Evolutionary conservation across 2,113 vertebrate genomes (phyloP), one percentile per base, ranked within the genome.

Genomic region (Formicarius rufipectus): DNA sequence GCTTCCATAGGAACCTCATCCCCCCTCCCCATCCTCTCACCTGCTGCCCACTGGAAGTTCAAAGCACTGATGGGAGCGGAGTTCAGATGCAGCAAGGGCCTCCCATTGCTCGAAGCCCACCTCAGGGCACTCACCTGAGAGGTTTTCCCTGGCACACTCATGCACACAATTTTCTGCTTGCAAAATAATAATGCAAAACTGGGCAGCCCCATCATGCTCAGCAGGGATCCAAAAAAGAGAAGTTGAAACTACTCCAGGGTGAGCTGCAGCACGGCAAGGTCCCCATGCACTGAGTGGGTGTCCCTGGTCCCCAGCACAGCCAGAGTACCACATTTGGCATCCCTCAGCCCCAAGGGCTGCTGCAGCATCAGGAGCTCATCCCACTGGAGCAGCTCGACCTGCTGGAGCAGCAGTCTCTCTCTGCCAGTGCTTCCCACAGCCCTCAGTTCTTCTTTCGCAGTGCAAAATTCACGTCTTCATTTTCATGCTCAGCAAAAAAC

Each of bases 351-450:
- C 1, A 1, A 12, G 19, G 4, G 67, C 66, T 44, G 62, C 85
- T 28, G 81, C 71, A 10, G 77, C 20, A 3, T 0, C 0, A 31
- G 72, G 37, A 53, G 44, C 62, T 68, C 24, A 1, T 24, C 78
- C n/a, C 17, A n/a, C 68, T 68, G 12, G 59, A 16, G 67, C 74
- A 7, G 63, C 55, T 9, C 2, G 1, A 14, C 45, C 39, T 1
- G 4, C 10, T 1, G 0, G 39, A 72, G 52, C 37, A 0, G 63
- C 1, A 0, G 49, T 21, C 12, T 33, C 49, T 9, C 63, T 22
- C 84, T 47, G 27, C 17, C 62, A 55, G 1, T 2, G 9, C 66
- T 52, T 55, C 55, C 6, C 6, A 40, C 63, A 15, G 60, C 87
- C 50, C 67, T 85, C 87, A 24, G 63, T 80, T 86, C 90, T 90